phyloP scores from a whole-genome alignment of 2,113 vertebrate genomes.

The Lamprotornis superbus region DNA sequence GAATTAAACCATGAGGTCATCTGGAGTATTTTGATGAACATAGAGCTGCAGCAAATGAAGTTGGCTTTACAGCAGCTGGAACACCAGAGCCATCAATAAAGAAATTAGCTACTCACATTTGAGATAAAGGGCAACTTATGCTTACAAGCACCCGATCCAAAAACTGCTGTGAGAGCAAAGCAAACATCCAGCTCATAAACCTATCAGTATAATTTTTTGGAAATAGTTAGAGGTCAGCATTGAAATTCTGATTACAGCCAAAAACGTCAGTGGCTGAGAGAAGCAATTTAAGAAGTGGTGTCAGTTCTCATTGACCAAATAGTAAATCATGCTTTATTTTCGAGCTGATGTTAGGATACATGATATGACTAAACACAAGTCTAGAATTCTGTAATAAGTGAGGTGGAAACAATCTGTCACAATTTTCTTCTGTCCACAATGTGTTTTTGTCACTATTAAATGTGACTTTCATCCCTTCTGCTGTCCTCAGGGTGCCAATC shows the following conservation, averaged over 20 bases:
- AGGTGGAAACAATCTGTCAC: background rate
- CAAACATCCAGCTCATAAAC: slow-evolving; percentile 31
- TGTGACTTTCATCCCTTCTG: background rate
- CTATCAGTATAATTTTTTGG: slow-evolving; percentile 17
- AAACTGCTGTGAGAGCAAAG: slow-evolving; percentile 28
- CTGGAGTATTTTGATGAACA: background rate
- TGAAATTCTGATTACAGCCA: slow-evolving; percentile 21
- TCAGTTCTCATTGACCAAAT: background rate
- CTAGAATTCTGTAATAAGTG: background rate
- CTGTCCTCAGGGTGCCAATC: background rate
- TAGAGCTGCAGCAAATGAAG: background rate
- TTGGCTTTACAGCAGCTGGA: background rate
- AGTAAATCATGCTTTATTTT: background rate
- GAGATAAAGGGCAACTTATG: slow-evolving; percentile 53
- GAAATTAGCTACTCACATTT: slow-evolving; percentile 30
- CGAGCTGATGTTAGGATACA: background rate
- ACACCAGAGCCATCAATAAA: background rate
- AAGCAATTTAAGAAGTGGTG: background rate
- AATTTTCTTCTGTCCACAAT: background rate
- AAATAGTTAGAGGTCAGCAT: slow-evolving; percentile 21
- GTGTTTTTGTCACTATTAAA: background rate
- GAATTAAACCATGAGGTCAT: background rate
- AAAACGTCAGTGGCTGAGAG: background rate
- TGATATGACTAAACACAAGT: background rate
- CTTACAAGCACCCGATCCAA: background rate